phyloP scores from a whole-genome alignment of 2,113 vertebrate genomes.

The Sciurus niger region DNA sequence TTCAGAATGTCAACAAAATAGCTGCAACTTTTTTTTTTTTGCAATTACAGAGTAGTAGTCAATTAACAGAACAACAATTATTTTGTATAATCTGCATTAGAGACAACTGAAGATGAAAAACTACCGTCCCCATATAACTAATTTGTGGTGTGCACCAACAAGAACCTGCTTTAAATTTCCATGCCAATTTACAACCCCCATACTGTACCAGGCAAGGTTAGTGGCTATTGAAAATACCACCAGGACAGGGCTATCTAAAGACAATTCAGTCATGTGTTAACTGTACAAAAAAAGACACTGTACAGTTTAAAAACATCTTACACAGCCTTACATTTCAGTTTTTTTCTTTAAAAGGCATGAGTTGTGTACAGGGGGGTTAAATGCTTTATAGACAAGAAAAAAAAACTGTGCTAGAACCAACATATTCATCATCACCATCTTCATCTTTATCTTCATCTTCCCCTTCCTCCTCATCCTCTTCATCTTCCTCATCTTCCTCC shows the following conservation, averaged over 20 bases:
- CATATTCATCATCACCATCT: no score
- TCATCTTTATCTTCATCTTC: no score
- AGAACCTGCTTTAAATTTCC: constrained; percentile 90
- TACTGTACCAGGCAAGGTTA: constrained; percentile 94
- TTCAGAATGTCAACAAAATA: constrained; percentile 98
- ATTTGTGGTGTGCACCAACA: constrained; percentile 95
- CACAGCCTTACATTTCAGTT: constrained; percentile 92
- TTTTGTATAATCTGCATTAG: constrained; percentile 92
- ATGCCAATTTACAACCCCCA: constrained; percentile 91
- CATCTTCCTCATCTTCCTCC: no score
- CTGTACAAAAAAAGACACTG: constrained; percentile 98
- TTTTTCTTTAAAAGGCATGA: constrained; percentile 93
- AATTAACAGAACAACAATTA: constrained; percentile 96
- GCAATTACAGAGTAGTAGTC: constrained; percentile 99
- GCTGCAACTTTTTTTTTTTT: constrained; percentile 93
- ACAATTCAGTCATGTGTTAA: constrained; percentile 89
- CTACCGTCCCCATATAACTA: constrained; percentile 91
- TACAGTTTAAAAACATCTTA: constrained; percentile 96
- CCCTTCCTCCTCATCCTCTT: no score
- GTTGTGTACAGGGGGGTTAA: constrained; percentile 94
- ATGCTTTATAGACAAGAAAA: constrained; percentile 91
- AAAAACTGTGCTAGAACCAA: not conserved
- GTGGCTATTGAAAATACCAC: constrained; percentile 95
- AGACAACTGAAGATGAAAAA: constrained; percentile 94
- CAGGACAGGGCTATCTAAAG: constrained; percentile 91